These are phyloP conservation scores for Streptopelia turtur DNA, from an alignment of 2,797 vertebrate genomes.

Conservation along the genomic window DNA sequence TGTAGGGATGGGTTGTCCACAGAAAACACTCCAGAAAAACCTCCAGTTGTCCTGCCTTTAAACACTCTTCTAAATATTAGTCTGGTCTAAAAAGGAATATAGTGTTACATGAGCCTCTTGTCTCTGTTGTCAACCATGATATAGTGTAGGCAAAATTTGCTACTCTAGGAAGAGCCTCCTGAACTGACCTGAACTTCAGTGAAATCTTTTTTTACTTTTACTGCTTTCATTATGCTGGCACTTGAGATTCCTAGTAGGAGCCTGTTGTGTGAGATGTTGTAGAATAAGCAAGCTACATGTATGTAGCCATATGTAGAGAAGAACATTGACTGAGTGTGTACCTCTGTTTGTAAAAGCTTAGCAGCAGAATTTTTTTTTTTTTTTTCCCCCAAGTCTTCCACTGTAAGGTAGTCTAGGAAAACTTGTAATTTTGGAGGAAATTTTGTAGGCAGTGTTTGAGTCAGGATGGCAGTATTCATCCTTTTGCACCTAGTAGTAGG, in stretches of 20 bases:
- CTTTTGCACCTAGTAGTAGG: neutral
- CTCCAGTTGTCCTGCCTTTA: neutral
- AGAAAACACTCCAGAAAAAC: neutral
- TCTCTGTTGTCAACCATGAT: neutral
- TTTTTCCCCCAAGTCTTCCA: neutral
- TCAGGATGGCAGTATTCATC: neutral
- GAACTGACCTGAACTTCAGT: neutral
- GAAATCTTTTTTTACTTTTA: neutral
- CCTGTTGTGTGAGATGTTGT: neutral
- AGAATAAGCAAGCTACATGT: neutral
- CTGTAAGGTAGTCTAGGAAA: neutral
- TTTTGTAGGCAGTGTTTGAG: neutral
- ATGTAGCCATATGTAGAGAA: neutral
- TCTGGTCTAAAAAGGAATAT: neutral
- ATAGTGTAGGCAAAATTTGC: neutral
- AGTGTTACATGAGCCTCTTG: neutral
- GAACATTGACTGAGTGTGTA: neutral
- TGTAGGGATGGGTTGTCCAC: neutral
- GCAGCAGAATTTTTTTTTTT: neutral
- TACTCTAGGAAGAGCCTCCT: neutral
- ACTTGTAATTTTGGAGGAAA: neutral
- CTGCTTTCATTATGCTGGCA: neutral
- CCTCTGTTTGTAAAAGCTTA: neutral
- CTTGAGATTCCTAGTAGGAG: neutral
- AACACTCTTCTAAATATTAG: neutral